phyloP scores from a whole-genome alignment of 1,140 invertebrate species.

The Cyrtorhinus lividipennis region DNA sequence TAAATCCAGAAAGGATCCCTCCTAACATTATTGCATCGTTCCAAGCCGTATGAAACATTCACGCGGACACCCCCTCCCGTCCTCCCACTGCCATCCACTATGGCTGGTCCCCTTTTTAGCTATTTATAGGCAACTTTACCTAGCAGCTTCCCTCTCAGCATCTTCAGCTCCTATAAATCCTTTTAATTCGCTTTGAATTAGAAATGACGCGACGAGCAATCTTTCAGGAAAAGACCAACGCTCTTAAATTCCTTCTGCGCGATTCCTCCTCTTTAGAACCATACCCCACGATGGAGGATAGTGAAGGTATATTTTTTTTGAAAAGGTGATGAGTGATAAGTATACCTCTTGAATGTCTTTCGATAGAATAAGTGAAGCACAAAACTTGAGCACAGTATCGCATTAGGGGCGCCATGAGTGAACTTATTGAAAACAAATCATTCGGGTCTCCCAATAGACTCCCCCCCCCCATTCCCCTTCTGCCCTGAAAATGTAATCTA shows the following conservation, averaged over 20 bases:
- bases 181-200: conserved; percentile 4
- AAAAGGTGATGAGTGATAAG: no score
- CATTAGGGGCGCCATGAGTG: no score
- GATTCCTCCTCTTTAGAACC: background rate
- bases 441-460: no score
- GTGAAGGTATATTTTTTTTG: no score
- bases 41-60: conserved; percentile 3
- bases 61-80: background rate
- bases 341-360: no score
- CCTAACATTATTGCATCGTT: conserved; percentile 4
- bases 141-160: background rate
- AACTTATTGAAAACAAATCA: no score
- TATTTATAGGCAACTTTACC: conserved; percentile 7
- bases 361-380: no score
- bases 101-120: background rate
- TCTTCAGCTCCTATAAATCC: conserved; percentile 1
- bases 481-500: no score
- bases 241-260: background rate
- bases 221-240: background rate
- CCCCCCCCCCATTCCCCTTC: no score
- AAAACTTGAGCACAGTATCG: no score
- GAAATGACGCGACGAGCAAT: background rate
- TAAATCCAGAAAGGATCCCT: background rate
- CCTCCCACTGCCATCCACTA: background rate
- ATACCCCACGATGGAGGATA: no score